Conservation (phyloP, 2,888 invertebrate genomes). For the Drosophila testacea region DNA sequence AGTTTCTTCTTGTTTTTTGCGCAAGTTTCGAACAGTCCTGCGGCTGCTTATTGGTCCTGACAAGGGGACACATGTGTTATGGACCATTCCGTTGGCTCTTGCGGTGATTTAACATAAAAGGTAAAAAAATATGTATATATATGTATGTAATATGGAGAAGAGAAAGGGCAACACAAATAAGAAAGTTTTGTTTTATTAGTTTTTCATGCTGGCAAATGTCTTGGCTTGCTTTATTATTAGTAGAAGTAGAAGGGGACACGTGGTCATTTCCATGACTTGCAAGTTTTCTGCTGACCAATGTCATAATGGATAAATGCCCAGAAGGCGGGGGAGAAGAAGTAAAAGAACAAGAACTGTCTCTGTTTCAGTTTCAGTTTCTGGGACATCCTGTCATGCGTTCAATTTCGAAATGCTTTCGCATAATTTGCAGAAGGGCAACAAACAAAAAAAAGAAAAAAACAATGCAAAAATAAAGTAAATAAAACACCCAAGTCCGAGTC, state of each 20-base stretch:
- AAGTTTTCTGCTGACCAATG: slow-evolving; percentile 82
- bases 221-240: slow-evolving; percentile 76
- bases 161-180: slow-evolving; percentile 45
- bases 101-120: slow-evolving; percentile 80
- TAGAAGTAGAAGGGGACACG: slow-evolving; percentile 29
- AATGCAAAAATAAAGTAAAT: slow-evolving; percentile 3
- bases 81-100: slow-evolving; percentile 29
- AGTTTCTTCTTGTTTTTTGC: slow-evolving; percentile 37
- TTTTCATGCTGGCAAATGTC: slow-evolving; percentile 74
- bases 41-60: slow-evolving; percentile 80
- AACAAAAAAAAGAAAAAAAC: slow-evolving; percentile 23
- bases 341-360: not conserved
- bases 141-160: slow-evolving; percentile 18
- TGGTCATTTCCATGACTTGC: slow-evolving; percentile 76
- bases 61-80: slow-evolving; percentile 72
- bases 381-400: slow-evolving; percentile 77
- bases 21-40: slow-evolving; percentile 73
- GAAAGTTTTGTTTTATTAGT: slow-evolving; percentile 80
- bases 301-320: slow-evolving; percentile 62
- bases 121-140: slow-evolving; percentile 48
- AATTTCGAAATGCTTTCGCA: slow-evolving; percentile 84
- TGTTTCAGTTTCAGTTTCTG: slow-evolving; percentile 28
- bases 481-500: slow-evolving; percentile 46
- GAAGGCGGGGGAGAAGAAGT: not conserved
- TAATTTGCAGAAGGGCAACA: slow-evolving; percentile 80